Base-by-base conservation (phyloP, 2,797 vertebrate species). In the Sebastes matsubarae region DNA sequence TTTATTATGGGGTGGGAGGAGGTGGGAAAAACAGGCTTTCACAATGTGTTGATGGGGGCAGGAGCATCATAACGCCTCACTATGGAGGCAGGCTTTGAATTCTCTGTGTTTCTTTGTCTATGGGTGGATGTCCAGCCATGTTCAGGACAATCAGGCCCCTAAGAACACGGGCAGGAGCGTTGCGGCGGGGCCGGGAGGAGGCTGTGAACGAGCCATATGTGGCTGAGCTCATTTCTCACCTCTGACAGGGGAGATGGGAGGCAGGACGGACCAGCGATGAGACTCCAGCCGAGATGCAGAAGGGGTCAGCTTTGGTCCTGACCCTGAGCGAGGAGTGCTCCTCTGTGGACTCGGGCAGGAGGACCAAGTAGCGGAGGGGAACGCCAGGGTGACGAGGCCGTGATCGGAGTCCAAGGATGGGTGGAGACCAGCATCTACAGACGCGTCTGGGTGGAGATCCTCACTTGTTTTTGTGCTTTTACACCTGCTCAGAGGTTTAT, bases 11-110 rank as follows among this genome's bases (percentile, higher is more conserved):
- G 75, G 77, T 24, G 76, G 77, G 68, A 70, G 86, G 85, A 81
- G 85, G 80, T 59, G 83, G 68, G 65, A 93, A 95, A 96, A 96
- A 95, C 93, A 93, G 94, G 91, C 77, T 80, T 88, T 92, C 90
- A 97, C 94, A 96, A 94, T 90, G 91, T 92, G 94, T 61, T 90
- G 94, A 94, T 93, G 96, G 96, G 96, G 96, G 96, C 96, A 94
- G 93, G 92, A 94, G 90, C 95, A 96, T 96, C 96, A 95, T 92
- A 97, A 94, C 90, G 94, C 94, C 92, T 94, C 92, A 92, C 93
- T 94, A 80, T 87, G 88, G 90, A 90, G 77, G 52, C 89, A 88
- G 91, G 93, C 95, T 96, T 96, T 96, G 95, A 93, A 90, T 85
- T 58, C 70, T 80, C 64, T 61, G 46, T 72, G 82, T 34, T 32